Conservation (phyloP, 2,888 invertebrate species). For the Agriopis aurantiaria region DNA sequence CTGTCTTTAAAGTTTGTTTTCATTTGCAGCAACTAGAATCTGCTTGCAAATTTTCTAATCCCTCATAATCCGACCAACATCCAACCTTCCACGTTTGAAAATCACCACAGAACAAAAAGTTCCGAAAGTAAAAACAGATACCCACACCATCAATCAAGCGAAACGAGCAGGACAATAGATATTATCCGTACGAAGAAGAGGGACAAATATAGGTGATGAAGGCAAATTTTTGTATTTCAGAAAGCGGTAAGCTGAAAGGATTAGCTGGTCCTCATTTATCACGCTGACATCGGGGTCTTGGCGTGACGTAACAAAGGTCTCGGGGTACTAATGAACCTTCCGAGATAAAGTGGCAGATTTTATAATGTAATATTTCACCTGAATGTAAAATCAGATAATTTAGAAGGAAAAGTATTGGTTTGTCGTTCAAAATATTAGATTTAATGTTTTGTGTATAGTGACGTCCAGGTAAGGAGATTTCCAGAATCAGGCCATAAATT, state of each 20-base stretch:
- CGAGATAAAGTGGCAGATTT: slow-evolving; percentile 29
- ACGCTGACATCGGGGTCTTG: slow-evolving; percentile 44
- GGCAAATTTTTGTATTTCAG: slow-evolving; percentile 46
- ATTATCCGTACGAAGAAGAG: slow-evolving; percentile 10
- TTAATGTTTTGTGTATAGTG: background rate
- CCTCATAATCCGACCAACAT: slow-evolving; percentile 36
- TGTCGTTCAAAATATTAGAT: background rate
- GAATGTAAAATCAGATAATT: slow-evolving; percentile 9
- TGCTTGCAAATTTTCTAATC: slow-evolving; percentile 8
- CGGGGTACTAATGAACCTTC: slow-evolving; percentile 51
- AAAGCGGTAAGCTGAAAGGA: slow-evolving; percentile 54
- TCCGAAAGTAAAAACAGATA: slow-evolving; percentile 40
- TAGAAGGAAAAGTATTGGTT: background rate
- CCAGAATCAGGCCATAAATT: too few species aligned
- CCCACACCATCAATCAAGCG: slow-evolving; percentile 41
- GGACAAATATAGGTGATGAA: slow-evolving; percentile 38
- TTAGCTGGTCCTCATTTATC: slow-evolving; percentile 55
- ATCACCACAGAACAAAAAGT: slow-evolving; percentile 37
- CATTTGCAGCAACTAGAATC: background rate
- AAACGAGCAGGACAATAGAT: slow-evolving; percentile 31
- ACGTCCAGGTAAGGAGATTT: background rate
- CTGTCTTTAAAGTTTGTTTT: background rate
- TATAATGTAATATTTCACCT: slow-evolving; percentile 12
- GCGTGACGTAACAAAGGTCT: slow-evolving; percentile 53
- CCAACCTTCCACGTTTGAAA: slow-evolving; percentile 45